A percentile compares a stretch with the other conserved stretches of the same genome.
phyloP scores from a whole-genome alignment of 2,113 vertebrate genomes.

The Cyanoliseus patagonus region DNA sequence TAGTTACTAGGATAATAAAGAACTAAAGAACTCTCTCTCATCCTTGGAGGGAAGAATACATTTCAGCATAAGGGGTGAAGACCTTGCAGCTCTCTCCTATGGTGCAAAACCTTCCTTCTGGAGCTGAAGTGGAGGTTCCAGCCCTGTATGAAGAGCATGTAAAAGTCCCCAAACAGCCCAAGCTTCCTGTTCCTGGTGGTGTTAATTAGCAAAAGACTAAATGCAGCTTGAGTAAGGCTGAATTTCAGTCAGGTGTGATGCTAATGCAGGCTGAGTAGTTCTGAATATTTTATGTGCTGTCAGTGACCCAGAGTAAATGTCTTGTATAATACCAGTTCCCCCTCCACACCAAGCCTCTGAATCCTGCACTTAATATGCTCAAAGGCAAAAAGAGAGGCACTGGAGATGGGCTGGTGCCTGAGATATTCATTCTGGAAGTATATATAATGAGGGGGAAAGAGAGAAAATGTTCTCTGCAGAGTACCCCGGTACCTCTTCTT shows the following conservation, averaged over 20 bases:
- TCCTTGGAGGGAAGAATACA: not conserved
- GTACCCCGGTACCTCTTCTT: not conserved
- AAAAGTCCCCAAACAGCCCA: not conserved
- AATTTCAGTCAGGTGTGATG: slow-evolving; percentile 36
- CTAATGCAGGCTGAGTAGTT: slow-evolving; percentile 11
- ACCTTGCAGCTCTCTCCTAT: not conserved
- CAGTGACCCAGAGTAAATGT: slow-evolving; percentile 26
- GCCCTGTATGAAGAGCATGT: accelerated
- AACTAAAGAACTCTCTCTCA: not conserved
- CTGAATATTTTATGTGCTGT: slow-evolving; percentile 38
- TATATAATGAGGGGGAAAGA: not conserved
- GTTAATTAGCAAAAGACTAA: not conserved
- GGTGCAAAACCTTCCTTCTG: not conserved
- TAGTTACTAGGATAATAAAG: not conserved
- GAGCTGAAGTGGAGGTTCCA: not conserved
- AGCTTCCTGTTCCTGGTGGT: not conserved
- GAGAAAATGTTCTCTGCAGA: not conserved
- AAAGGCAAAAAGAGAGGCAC: not conserved
- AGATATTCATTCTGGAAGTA: not conserved
- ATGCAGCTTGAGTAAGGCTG: not conserved
- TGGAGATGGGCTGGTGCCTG: not conserved
- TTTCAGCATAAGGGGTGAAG: not conserved
- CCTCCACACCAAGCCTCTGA: not conserved
- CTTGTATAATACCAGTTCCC: not conserved
- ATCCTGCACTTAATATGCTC: not conserved